phyloP scores from a whole-genome alignment of 2,888 invertebrate genomes.

The Acanthosoma haemorrhoidale region DNA sequence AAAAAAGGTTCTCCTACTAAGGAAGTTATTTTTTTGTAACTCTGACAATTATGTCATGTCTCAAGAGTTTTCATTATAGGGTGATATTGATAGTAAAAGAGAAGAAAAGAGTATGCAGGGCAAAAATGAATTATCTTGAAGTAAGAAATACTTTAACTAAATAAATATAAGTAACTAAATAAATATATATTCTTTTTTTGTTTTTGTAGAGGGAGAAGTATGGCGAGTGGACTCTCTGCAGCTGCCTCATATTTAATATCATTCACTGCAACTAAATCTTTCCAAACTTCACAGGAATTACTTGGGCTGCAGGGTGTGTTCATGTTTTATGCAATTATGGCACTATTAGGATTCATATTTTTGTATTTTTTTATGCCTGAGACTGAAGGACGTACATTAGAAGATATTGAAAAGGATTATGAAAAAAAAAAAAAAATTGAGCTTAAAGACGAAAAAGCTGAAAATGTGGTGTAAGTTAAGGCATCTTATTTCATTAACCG shows the following conservation, averaged over 20 bases:
- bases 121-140: background rate
- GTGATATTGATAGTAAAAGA: no score
- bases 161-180: no score
- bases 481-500: background rate
- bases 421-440: conserved; percentile 33
- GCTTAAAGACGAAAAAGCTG: background rate
- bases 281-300: conserved; percentile 50
- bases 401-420: conserved; percentile 52
- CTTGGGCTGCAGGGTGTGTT: conserved; percentile 52
- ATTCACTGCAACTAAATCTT: conserved; percentile 53
- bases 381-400: conserved; percentile 53
- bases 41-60: no score
- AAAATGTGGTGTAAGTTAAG: background rate
- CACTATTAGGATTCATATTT: conserved; percentile 50
- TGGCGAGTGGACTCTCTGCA: conserved; percentile 53
- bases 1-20: no score
- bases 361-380: conserved; percentile 54
- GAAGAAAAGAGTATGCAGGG: no score
- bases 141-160: no score
- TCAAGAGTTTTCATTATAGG: no score
- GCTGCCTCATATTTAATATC: conserved; percentile 53
- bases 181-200: no score
- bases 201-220: conserved; percentile 53
- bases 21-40: no score
- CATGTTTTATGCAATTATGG: conserved; percentile 50